phyloP scores from a whole-genome alignment of 2,113 vertebrate species.

The Agapornis roseicollis region DNA sequence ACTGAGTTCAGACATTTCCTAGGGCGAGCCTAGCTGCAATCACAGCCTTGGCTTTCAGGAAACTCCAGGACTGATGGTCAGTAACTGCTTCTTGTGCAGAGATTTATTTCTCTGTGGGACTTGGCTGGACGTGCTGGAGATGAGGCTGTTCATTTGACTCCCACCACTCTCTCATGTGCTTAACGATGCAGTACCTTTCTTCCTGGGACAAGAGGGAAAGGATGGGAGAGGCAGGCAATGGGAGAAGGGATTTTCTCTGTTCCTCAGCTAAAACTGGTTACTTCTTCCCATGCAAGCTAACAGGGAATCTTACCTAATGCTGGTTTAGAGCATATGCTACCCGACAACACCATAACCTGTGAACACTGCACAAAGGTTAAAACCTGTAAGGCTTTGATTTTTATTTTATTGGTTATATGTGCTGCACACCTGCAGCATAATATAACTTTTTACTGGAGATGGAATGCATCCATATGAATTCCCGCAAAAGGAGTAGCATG shows the following conservation, averaged over 20 bases:
- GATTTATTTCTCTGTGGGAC: not conserved
- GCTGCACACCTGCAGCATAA: not conserved
- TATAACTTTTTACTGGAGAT: not conserved
- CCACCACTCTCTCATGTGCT: not conserved
- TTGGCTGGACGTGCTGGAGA: not conserved
- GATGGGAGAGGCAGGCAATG: fast-evolving
- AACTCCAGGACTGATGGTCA: not conserved
- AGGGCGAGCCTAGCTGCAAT: not conserved
- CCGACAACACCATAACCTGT: not conserved
- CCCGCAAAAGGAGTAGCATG: not conserved
- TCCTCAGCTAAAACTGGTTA: not conserved
- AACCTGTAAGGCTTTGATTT: not conserved
- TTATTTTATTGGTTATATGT: not conserved
- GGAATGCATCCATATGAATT: not conserved
- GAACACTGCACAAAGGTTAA: not conserved
- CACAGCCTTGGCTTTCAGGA: not conserved
- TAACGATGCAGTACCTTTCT: not conserved
- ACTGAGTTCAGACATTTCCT: not conserved
- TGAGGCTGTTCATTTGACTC: not conserved
- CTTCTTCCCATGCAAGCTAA: not conserved
- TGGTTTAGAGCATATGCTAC: not conserved
- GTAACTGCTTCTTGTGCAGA: not conserved
- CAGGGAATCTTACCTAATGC: fast-evolving
- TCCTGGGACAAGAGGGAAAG: not conserved
- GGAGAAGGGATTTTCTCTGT: not conserved